Conservation (phyloP, 2,888 invertebrate genomes). For the Drosophila hamatofila region DNA sequence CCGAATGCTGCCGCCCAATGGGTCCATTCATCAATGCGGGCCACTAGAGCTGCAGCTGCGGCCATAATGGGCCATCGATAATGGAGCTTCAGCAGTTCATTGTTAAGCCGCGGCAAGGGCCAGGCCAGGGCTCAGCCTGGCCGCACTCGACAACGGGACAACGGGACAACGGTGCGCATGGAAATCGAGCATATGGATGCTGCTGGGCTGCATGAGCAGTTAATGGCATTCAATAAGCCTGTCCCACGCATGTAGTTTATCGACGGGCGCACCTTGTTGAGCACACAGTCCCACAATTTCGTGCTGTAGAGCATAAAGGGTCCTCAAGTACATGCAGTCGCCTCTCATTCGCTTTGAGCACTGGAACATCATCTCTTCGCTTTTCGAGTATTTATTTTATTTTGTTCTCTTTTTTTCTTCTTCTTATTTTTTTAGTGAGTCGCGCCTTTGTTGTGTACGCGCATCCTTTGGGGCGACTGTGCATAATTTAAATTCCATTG, state of each 20-base stretch:
- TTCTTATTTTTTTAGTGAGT: slow-evolving; percentile 9
- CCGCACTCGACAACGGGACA: slow-evolving; percentile 31
- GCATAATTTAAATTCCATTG: slow-evolving; percentile 63
- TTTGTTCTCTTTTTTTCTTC: not conserved
- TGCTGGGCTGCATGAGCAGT: slow-evolving; percentile 24
- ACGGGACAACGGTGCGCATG: slow-evolving; percentile 41
- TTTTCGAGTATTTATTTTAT: slow-evolving; percentile 9
- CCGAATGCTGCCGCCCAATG: slow-evolving; percentile 31
- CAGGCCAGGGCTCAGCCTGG: slow-evolving; percentile 19
- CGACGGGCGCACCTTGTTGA: not conserved
- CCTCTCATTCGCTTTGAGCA: slow-evolving; percentile 22
- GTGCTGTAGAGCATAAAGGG: slow-evolving; percentile 31
- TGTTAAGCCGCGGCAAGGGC: slow-evolving; percentile 54
- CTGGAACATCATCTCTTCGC: slow-evolving; percentile 25
- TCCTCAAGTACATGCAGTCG: slow-evolving; percentile 24
- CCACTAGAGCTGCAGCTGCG: slow-evolving; percentile 13
- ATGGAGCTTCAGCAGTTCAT: slow-evolving; percentile 44
- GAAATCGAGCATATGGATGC: slow-evolving; percentile 22
- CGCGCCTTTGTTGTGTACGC: slow-evolving; percentile 32
- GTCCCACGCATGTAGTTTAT: slow-evolving; percentile 10
- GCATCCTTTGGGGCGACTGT: slow-evolving; percentile 46
- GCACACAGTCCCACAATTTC: not conserved
- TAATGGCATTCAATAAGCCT: slow-evolving; percentile 25
- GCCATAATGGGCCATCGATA: slow-evolving; percentile 55
- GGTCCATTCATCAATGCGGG: slow-evolving; percentile 54